Base-by-base conservation (phyloP, 2,797 vertebrate genomes). In the Coreius guichenoti region DNA sequence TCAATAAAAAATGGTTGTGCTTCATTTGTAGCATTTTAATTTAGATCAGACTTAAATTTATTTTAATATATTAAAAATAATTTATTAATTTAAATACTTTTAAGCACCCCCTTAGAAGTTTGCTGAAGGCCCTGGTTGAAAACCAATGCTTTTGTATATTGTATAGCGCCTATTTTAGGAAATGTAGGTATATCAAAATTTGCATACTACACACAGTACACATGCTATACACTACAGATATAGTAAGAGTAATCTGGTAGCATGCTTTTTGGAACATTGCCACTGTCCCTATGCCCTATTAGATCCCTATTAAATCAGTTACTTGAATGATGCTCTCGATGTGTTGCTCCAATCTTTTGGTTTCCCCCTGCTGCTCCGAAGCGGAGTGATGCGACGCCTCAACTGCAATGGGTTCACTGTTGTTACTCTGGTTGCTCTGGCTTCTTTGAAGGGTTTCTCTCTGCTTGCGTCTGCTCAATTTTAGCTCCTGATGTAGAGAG, bases 401-500 rank as follows among this genome's bases (percentile, higher is more conserved):
- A 8, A 51, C 79, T 72, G 43, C 54, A 58, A 26, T 36, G 54
- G 83, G 61, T 8, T 80, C 86, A 70, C 19, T 79, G 36, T 80
- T 68, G 75, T 29, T 75, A 65, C 58, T 87, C 39, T 85, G 82
- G 36, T 70, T 85, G 47, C 73, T 84, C 5, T 77, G 89, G 61
- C 73, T 88, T 39, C 79, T 75, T 9, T 82, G 81, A 70, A 82
- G 76, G 73, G 23, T 16, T 47, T 87, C 84, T 29, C 95, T 92
- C 85, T 94, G 93, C 69, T 92, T 88, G 21, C 94, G 92, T 56
- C 95, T 89, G 85, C 93, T 95, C 77, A 93, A 84, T 73, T 96
- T 96, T 23, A 95, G 93, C 33, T 95, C 94, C 0, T 94, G 84
- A 88, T 95, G 95, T 36, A 94, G 77, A 26, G 93, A 95, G 26